phyloP scores from a whole-genome alignment of 2,797 vertebrate species.

The Thalassophryne amazonica region DNA sequence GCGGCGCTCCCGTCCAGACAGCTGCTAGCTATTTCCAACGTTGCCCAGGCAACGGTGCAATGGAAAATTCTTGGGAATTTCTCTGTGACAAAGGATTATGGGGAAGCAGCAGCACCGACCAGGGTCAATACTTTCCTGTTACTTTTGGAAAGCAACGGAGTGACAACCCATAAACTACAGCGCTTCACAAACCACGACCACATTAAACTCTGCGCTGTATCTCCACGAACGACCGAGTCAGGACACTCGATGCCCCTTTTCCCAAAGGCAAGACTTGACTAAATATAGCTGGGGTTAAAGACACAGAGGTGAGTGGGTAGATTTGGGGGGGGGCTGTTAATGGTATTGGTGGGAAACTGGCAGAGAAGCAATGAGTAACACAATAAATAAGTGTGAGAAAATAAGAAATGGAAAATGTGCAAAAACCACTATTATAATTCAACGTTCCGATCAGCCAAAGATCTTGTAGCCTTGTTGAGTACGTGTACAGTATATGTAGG shows the following conservation, averaged over 20 bases:
- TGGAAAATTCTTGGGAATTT: conserved; percentile 71
- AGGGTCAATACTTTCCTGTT: background rate
- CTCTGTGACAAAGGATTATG: conserved; percentile 39
- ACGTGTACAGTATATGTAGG: conserved; percentile 3
- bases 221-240: conserved; percentile 17
- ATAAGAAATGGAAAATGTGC: background rate
- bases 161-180: conserved; percentile 6
- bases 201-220: background rate
- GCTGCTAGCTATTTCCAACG: conserved; percentile 69
- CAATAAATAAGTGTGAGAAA: background rate
- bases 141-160: conserved; percentile 29
- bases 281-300: conserved; percentile 48
- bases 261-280: conserved; percentile 16
- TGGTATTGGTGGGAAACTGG: too few species aligned
- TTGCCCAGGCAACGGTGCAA: conserved; percentile 63
- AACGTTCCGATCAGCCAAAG: too few species aligned
- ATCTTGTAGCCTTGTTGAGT: conserved; percentile 6
- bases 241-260: conserved; percentile 8
- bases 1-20: conserved; percentile 49
- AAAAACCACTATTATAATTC: too few species aligned
- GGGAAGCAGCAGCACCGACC: conserved; percentile 11
- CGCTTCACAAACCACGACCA: background rate
- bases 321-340: background rate
- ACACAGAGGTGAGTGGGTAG: background rate
- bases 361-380: background rate